phyloP scores from a whole-genome alignment of 2,113 vertebrate genomes.

The Thalassarche chlororhynchos region DNA sequence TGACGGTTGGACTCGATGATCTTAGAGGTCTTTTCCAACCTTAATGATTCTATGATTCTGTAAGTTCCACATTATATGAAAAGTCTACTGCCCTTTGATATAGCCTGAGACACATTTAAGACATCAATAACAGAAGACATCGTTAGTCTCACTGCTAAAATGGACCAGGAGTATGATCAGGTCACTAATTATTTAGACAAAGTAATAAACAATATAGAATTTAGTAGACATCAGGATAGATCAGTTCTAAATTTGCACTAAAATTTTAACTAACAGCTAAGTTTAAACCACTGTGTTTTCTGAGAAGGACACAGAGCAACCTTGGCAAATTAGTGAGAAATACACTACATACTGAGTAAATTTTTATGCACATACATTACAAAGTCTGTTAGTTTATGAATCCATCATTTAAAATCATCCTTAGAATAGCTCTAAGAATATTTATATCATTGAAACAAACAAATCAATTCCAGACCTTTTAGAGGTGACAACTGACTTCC shows the following conservation, averaged over 20 bases:
- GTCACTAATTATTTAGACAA: conserved; percentile 27
- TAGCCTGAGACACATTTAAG: not conserved
- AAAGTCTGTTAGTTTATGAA: not conserved
- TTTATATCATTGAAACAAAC: not conserved
- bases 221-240: not conserved
- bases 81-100: not conserved
- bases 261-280: not conserved
- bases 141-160: conserved; percentile 15
- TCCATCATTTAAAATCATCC: not conserved
- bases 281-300: not conserved
- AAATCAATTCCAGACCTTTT: not conserved
- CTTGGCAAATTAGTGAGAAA: not conserved
- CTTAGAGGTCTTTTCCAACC: too few relatives aligned
- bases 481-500: not conserved
- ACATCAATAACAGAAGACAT: not conserved
- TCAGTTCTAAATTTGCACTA: not conserved
- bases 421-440: not conserved
- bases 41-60: too few relatives aligned
- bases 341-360: not conserved
- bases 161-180: not conserved
- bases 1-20: too few relatives aligned
- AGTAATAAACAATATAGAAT: not conserved
- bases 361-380: not conserved
- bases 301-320: not conserved
- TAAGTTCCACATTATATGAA: not conserved